Percentiles rank a stretch among this genome's conserved stretches.
Evolutionary conservation across 1,140 invertebrate genomes (phyloP).

Genomic region (Tachypleus tridentatus): DNA sequence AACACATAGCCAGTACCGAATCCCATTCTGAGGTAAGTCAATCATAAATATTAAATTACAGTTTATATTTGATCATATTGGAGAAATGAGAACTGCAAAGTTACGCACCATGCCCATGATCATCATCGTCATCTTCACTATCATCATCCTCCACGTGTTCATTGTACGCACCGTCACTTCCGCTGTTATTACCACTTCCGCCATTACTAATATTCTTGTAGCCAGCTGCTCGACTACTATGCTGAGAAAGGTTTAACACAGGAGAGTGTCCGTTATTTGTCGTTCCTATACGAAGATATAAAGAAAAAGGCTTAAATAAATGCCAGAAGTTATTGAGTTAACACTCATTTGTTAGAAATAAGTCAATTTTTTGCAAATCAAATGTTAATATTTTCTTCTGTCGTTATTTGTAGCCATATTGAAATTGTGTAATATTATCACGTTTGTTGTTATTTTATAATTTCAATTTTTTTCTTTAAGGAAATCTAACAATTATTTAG

Average conservation of each 20-base stretch:
- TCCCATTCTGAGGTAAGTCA: background rate
- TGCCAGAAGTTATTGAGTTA: too few relatives aligned
- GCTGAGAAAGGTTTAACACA: constrained; percentile 77
- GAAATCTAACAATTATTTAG: too few relatives aligned
- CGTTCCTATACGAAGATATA: background rate
- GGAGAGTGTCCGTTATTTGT: constrained; percentile 74
- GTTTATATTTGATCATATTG: background rate
- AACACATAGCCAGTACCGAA: background rate
- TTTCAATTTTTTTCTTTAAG: too few relatives aligned
- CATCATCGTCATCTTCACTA: constrained; percentile 43
- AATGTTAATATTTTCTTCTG: too few relatives aligned
- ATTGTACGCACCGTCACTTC: constrained; percentile 42
- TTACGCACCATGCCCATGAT: constrained; percentile 27
- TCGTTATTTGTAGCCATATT: too few relatives aligned
- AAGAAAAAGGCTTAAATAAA: too few relatives aligned
- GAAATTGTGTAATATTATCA: too few relatives aligned
- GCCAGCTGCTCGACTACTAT: constrained; percentile 38
- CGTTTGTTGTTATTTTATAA: too few relatives aligned
- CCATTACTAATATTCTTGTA: constrained; percentile 25
- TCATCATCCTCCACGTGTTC: constrained; percentile 51
- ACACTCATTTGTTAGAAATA: too few relatives aligned
- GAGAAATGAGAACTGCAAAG: background rate
- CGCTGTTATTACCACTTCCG: constrained; percentile 37
- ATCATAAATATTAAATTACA: background rate
- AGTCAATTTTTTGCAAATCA: too few relatives aligned